These are phyloP conservation scores for Steinernema khuongi DNA, from an alignment of 1,140 invertebrate species.

Conservation along the genomic window DNA sequence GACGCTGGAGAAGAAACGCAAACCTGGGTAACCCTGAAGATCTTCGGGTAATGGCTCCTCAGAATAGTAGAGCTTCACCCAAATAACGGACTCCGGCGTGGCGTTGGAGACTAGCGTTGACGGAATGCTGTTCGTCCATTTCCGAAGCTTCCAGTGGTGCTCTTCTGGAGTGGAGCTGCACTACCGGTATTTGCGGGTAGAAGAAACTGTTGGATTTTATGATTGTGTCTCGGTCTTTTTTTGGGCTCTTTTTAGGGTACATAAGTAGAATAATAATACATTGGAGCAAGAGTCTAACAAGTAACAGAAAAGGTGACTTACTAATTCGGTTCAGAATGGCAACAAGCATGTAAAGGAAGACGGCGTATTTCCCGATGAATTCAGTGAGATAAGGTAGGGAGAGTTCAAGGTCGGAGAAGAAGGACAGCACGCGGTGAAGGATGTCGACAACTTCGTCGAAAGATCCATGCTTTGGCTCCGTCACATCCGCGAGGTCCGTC, in stretches of 20 bases:
- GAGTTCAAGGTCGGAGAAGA: background rate
- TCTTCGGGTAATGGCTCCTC: background rate
- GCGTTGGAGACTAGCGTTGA: background rate
- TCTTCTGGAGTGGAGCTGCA: background rate
- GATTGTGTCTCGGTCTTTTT: background rate
- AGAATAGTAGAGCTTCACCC: background rate
- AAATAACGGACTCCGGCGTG: background rate
- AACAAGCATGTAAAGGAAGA: background rate
- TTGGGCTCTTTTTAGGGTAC: too few relatives aligned
- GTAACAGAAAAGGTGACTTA: background rate
- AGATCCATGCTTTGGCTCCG: background rate
- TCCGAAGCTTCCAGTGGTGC: background rate
- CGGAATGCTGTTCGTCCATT: background rate
- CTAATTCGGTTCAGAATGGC: background rate
- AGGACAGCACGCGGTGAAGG: background rate
- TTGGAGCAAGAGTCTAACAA: background rate
- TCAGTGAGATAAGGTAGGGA: background rate
- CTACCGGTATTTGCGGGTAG: too few relatives aligned
- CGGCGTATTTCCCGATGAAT: background rate
- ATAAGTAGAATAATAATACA: background rate
- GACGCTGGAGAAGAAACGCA: background rate
- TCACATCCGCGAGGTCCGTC: background rate
- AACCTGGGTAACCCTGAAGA: background rate
- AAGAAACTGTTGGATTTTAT: background rate
- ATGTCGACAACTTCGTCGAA: background rate